These are phyloP conservation scores for Bombycilla garrulus DNA, from an alignment of 2,113 vertebrate species.

Conservation along the genomic window DNA sequence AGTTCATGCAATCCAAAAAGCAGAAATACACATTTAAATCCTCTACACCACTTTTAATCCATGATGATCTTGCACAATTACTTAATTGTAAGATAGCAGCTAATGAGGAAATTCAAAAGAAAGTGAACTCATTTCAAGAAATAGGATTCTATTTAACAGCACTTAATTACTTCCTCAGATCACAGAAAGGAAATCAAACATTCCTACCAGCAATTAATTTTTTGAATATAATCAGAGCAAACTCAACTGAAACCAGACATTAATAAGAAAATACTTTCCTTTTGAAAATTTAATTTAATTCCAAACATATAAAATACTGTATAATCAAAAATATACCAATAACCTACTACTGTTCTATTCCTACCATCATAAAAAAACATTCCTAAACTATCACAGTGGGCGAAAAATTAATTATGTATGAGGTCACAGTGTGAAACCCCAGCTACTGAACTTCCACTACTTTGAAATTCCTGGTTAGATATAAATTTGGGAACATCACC, in stretches of 20 bases:
- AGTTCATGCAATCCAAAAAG: neutral
- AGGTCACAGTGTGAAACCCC: neutral
- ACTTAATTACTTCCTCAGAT: conserved; percentile 20
- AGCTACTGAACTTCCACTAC: neutral
- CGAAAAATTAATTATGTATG: neutral
- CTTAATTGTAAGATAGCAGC: neutral
- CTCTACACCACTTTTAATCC: neutral
- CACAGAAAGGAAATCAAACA: conserved; percentile 10
- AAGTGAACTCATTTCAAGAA: conserved; percentile 12
- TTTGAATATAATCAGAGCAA: neutral
- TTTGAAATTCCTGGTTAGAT: neutral
- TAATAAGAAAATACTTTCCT: neutral
- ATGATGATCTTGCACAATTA: neutral
- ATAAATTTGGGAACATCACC: neutral
- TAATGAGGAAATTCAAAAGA: conserved; percentile 34
- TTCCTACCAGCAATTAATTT: neutral
- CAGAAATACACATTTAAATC: neutral
- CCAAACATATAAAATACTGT: neutral
- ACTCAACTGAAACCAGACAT: neutral
- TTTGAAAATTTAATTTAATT: neutral
- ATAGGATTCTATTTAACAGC: neutral
- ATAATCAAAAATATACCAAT: neutral
- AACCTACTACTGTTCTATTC: neutral
- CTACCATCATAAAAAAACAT: neutral
- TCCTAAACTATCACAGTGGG: neutral